These are phyloP conservation scores for Fistularia commersonii DNA, from an alignment of 2,797 vertebrate species.

Conservation along the genomic window DNA sequence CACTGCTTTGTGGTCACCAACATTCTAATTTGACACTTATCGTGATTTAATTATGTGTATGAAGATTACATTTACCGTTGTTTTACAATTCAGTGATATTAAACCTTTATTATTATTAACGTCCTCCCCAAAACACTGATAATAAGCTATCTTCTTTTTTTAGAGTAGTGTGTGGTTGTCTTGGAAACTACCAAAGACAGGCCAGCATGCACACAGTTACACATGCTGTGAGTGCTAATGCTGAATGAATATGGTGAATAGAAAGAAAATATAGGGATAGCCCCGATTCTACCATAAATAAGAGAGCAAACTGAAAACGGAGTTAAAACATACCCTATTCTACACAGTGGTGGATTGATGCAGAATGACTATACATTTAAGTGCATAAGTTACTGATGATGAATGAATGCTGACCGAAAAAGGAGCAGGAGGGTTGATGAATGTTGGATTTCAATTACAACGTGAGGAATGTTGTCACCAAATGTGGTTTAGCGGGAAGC, in stretches of 20 bases:
- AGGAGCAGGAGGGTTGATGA: conserved; percentile 25
- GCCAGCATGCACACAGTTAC: conserved; percentile 49
- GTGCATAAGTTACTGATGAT: not conserved
- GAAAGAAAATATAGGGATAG: conserved; percentile 25
- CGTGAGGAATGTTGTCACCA: conserved; percentile 41
- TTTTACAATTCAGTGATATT: not conserved
- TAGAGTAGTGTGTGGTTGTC: conserved; percentile 69
- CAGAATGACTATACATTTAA: conserved; percentile 3
- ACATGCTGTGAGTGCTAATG: conserved; percentile 39
- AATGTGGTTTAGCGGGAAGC: conserved; percentile 19
- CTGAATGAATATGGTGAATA: conserved; percentile 37
- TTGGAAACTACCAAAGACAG: conserved; percentile 75
- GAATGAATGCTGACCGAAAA: conserved; percentile 29
- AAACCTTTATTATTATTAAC: not conserved
- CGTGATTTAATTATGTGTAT: too few relatives aligned
- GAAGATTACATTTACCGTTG: too few relatives aligned
- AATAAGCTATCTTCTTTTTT: conserved; percentile 45
- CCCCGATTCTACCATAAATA: conserved; percentile 14
- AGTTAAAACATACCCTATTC: not conserved
- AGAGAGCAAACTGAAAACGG: conserved; percentile 1
- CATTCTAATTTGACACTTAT: too few relatives aligned
- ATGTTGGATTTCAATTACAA: conserved; percentile 37
- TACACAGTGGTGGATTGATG: not conserved
- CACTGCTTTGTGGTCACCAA: too few relatives aligned
- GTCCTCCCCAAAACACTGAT: conserved; percentile 3